These are phyloP conservation scores for Gymnocheta viridis DNA, from an alignment of 2,888 invertebrate genomes.

Conservation along the genomic window DNA sequence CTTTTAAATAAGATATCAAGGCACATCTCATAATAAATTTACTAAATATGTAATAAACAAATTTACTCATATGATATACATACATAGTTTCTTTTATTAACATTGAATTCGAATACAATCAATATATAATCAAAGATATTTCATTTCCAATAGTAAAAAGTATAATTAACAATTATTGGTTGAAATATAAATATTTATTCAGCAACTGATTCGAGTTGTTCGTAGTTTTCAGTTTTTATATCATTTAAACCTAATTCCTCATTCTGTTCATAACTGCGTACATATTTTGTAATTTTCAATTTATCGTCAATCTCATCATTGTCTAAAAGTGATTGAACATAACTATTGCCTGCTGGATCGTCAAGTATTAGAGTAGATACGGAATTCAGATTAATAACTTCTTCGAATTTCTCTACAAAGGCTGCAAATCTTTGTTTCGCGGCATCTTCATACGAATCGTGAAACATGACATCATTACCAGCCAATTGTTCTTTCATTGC, in stretches of 20 bases:
- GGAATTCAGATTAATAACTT: conserved; percentile 83
- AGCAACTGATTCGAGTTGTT: conserved; percentile 46
- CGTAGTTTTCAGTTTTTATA: conserved; percentile 95
- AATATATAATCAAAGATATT: neutral
- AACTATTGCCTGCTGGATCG: conserved; percentile 99
- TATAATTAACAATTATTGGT: neutral
- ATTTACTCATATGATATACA: too few relatives aligned
- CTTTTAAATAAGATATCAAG: too few relatives aligned
- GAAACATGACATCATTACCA: conserved; percentile 86
- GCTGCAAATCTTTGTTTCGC: conserved; percentile 84
- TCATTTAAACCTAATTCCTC: conserved; percentile 97
- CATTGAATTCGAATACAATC: neutral
- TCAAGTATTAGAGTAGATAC: conserved; percentile 91
- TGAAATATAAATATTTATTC: conserved; percentile 28
- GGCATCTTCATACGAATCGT: conserved; percentile 87
- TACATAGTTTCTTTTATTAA: too few relatives aligned
- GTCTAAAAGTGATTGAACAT: conserved; percentile 91
- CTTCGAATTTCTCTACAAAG: conserved; percentile 87
- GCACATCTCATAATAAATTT: too few relatives aligned
- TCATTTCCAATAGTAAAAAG: neutral
- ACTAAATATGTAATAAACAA: too few relatives aligned
- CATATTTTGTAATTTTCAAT: conserved; percentile 90
- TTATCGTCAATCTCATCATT: conserved; percentile 86
- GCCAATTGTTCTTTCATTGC: conserved; percentile 90
- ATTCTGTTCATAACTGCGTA: conserved; percentile 93